phyloP scores from a whole-genome alignment of 2,888 invertebrate species.

The Malthinus flaveolus region DNA sequence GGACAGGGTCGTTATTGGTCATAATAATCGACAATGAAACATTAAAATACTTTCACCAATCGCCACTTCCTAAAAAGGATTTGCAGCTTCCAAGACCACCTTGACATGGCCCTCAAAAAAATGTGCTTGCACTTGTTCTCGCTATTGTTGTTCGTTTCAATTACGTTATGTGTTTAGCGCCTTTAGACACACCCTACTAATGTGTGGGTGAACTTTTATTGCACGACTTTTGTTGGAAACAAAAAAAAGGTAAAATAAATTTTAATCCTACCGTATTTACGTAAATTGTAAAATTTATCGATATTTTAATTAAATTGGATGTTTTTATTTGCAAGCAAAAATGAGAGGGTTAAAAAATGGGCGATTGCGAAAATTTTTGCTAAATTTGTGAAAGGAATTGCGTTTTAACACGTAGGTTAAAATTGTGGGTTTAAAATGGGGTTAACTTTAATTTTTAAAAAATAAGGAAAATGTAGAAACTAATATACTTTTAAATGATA shows the following conservation, averaged over 20 bases:
- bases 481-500: too few species aligned
- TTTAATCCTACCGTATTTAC: conserved; percentile 1
- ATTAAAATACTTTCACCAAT: conserved; percentile 41
- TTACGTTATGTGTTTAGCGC: conserved; percentile 18
- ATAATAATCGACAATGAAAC: conserved; percentile 7
- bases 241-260: not conserved
- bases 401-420: too few species aligned
- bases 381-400: not conserved
- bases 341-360: too few species aligned
- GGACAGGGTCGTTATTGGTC: conserved; percentile 9
- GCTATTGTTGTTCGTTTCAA: conserved; percentile 14
- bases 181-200: conserved; percentile 13
- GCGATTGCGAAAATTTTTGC: not conserved
- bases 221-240: conserved; percentile 11
- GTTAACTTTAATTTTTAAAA: too few species aligned
- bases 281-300: not conserved
- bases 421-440: too few species aligned
- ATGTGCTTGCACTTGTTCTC: conserved; percentile 29
- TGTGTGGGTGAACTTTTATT: conserved; percentile 21
- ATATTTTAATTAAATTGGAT: not conserved
- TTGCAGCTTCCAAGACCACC: conserved; percentile 40
- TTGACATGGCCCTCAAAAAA: conserved; percentile 39
- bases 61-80: conserved; percentile 44
- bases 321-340: too few species aligned
- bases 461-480: too few species aligned